Conservation (phyloP, 2,888 invertebrate genomes). For the Mechanitis messenoides region DNA sequence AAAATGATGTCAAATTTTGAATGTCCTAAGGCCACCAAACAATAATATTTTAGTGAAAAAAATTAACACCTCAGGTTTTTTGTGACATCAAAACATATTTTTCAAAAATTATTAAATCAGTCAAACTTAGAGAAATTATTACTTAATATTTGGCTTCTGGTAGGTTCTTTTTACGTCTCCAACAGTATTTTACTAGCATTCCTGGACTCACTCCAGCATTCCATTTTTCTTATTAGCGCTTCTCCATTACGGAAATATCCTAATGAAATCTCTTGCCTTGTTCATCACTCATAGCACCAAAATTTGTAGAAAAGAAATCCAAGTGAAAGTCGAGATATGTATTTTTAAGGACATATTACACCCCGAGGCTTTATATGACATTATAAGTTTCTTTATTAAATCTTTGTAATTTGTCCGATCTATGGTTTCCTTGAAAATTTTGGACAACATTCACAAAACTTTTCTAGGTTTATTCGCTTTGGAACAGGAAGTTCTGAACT, state of each 20-base stretch:
- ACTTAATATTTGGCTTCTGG: slow-evolving; percentile 5
- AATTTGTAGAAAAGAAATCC: slow-evolving; percentile 19
- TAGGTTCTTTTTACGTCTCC: slow-evolving; percentile 16
- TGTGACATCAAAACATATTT: too few species aligned
- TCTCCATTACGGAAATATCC: too few species aligned
- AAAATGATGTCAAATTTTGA: too few species aligned
- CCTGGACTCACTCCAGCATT: slow-evolving; percentile 4
- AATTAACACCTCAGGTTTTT: too few species aligned
- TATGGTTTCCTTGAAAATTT: slow-evolving; percentile 9
- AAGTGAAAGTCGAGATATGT: slow-evolving; percentile 20
- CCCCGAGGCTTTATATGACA: slow-evolving; percentile 14
- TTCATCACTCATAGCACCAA: slow-evolving; percentile 20
- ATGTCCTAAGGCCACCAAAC: too few species aligned
- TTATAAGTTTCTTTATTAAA: slow-evolving; percentile 9
- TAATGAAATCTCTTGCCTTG: slow-evolving; percentile 13
- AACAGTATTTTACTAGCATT: slow-evolving; percentile 23
- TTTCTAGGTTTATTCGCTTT: too few species aligned
- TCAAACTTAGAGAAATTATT: too few species aligned
- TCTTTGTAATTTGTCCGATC: slow-evolving; percentile 7
- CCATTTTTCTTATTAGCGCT: slow-evolving; percentile 11
- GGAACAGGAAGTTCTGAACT: too few species aligned
- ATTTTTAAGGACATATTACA: slow-evolving; percentile 22
- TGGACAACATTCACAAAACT: too few species aligned
- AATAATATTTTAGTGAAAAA: too few species aligned
- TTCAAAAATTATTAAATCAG: too few species aligned